Base-by-base conservation (phyloP, 2,888 invertebrate species). In the Drosophila macrothrix region DNA sequence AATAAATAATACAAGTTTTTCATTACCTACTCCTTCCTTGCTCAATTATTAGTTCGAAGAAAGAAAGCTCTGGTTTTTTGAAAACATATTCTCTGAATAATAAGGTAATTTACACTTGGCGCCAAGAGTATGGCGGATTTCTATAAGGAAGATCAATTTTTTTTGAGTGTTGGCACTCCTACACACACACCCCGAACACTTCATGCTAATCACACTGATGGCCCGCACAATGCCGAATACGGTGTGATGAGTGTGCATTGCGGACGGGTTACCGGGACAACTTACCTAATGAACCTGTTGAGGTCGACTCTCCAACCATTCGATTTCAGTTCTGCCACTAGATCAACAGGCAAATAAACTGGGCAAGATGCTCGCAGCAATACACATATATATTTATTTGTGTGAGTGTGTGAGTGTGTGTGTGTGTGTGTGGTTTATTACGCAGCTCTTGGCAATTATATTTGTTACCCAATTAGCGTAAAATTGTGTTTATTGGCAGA, bases 401-500 rank as follows among this genome's bases (percentile, higher is more conserved):
- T 39, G 53, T 46, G n/a, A 67, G 62, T 49, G 46, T n/a, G 10
- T n/a, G 10, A 4, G n/a, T 50, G 25, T 69, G 54, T 67, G 64
- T 74, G 69, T 71, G 61, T 77, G 82, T 74, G 66, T 82, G 90
- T 81, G 80, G 86, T 90, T 90, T 87, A 90, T 91, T 90, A 85
- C 88, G 90, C 86, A 82, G 84, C 83, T 90, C 88, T 84, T 91
- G 88, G 90, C 92, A 90, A 92, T 92, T 90, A 91, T 92, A 92
- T 90, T 92, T 91, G 86, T 88, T 88, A 88, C 90, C 83, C 91
- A 91, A 92, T 92, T 92, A 92, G 84, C 82, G 83, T 83, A 90
- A 91, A 91, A 90, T 91, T 91, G 91, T 89, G 88, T 86, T 90
- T 90, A 91, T 90, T 90, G 90, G 91, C 80, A 83, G 84, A 82